Base-by-base conservation (phyloP, 2,797 vertebrate genomes). In the Propithecus perrieri region DNA sequence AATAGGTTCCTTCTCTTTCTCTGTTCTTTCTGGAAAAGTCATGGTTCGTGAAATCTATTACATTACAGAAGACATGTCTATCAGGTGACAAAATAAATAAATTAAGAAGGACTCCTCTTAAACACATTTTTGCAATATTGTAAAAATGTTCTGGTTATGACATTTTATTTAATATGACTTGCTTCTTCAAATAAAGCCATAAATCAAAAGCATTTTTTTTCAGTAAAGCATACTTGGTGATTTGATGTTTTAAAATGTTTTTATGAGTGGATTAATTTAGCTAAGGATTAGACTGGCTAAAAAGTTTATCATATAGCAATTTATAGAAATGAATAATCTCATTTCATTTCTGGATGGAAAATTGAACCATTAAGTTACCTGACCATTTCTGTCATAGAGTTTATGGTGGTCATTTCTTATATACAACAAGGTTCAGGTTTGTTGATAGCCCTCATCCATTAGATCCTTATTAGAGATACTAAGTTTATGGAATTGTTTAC, bases 11-110 rank as follows among this genome's bases (percentile, higher is more conserved):
- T 99, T 99, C 97, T 99, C 99, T 0, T 99, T 99, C 98, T 99
- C 99, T 57, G 99, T 99, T 96, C 99, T 99, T 79, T 99, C 99
- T 46, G 99, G 99, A 95, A 99, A 99, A 98, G 98, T 99, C 98
- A 99, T 99, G 99, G 99, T 99, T 98, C 99, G 99, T 94, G 99
- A 99, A 96, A 99, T 99, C 95, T 99, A 99, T 98, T 99, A 99
- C 97, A 99, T 99, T 98, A 99, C 99, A 96, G 99, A 99, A 97
- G 99, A 99, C 98, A 99, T 99, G 99, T 99, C 99, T 76, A 99
- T 99, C 98, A 99, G 99, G 99, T 99, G 99, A 84, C 35, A 71
- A 83, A 80, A 83, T 14, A 69, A 38, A 71, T 90, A 89, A 67
- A 67, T 69, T 24, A 43, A 92, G 87, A 72, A 67, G 46, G 57